Evolutionary conservation across 2,797 vertebrate genomes (phyloP), one percentile per base, ranked within the genome.

Genomic region (Spondyliosoma cantharus): DNA sequence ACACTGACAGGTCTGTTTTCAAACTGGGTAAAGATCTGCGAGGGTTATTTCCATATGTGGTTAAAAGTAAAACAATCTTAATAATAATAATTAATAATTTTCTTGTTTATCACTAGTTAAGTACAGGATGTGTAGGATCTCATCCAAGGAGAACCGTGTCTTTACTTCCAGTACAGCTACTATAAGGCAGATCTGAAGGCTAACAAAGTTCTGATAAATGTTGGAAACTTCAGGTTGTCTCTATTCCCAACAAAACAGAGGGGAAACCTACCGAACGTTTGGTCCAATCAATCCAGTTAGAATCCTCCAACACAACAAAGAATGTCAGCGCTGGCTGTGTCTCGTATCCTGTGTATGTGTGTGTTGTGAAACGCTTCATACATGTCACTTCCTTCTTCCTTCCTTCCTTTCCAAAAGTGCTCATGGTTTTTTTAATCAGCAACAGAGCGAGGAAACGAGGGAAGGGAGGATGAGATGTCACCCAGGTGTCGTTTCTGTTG

Each of bases 381-480:
- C 85, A 81, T 76, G 78, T 85, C 73, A 76, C 68, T 88, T 92
- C 90, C 90, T 92, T 89, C 88, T 86, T 87, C 63, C 69, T 87
- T 92, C 91, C 90, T 91, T 90, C 89, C 90, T 87, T 71, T 79
- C 62, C 71, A 74, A 76, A 80, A 78, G 67, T 1, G 16, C 56
- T 82, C 58, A 20, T 29, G 69, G 43, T 68, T 81, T 82, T 82
- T 87, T 87, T 91, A 70, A 82, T 74, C 73, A 77, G 62, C 58
- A 74, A 53, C 65, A 25, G 72, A 57, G 53, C 49, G 22, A 73
- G 58, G 58, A 81, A 54, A 80, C 46, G 49, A 52, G 63, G 76
- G 68, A 74, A 74, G 48, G 68, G 50, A 80, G 54, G 80, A 69
- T 27, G 58, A 71, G 32, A 67, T 64, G 56, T 37, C 50, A 15